Conservation (phyloP, 2,888 invertebrate genomes). For the Acanthoscelides obtectus region DNA sequence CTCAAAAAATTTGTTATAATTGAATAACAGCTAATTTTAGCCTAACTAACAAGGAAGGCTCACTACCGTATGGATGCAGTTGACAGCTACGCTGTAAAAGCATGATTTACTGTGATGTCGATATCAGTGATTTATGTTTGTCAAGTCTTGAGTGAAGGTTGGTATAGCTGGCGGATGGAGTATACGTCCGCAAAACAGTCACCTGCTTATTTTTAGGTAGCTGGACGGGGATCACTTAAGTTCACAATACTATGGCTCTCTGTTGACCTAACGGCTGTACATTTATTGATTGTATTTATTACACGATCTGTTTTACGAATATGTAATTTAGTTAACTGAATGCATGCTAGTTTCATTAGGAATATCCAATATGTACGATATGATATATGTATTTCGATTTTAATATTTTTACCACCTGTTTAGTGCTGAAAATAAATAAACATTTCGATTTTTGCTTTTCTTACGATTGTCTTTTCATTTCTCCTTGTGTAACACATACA, state of each 20-base stretch:
- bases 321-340: slow-evolving; percentile 43
- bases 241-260: slow-evolving; percentile 35
- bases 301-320: slow-evolving; percentile 44
- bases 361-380: slow-evolving; percentile 43
- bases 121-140: too few relatives aligned
- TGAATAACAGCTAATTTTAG: too few relatives aligned
- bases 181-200: slow-evolving; percentile 7
- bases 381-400: slow-evolving; percentile 44
- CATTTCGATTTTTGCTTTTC: slow-evolving; percentile 23
- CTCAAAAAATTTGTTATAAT: too few relatives aligned
- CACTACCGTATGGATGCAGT: too few relatives aligned
- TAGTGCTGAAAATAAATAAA: slow-evolving; percentile 39
- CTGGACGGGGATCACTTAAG: slow-evolving; percentile 51
- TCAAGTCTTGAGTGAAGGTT: too few relatives aligned
- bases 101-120: too few relatives aligned
- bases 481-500: slow-evolving; percentile 7
- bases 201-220: slow-evolving; percentile 32
- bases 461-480: slow-evolving; percentile 16
- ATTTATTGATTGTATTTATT: slow-evolving; percentile 38
- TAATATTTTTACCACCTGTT: slow-evolving; percentile 48
- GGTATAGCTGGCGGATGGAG: neutral
- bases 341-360: slow-evolving; percentile 43
- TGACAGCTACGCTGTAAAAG: too few relatives aligned
- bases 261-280: slow-evolving; percentile 47
- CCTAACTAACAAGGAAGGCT: too few relatives aligned